These are phyloP conservation scores for Rhipidura dahli DNA, from an alignment of 2,113 vertebrate genomes.

Conservation along the genomic window DNA sequence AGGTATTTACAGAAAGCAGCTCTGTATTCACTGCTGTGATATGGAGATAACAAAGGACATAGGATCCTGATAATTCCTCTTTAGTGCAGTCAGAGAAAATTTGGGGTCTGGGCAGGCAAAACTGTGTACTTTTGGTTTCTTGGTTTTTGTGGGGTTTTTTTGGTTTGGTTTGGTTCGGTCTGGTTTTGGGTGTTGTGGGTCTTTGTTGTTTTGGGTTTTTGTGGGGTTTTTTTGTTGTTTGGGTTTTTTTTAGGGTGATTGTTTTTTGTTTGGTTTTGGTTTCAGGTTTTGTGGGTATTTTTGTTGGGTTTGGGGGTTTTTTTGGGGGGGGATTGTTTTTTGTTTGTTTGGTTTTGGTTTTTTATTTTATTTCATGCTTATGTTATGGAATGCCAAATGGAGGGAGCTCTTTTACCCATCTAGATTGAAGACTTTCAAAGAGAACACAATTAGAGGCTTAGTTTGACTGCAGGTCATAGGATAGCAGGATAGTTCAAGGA, in stretches of 20 bases:
- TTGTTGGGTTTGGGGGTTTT: too few relatives aligned
- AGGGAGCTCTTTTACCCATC: background rate
- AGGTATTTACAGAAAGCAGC: background rate
- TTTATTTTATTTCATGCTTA: background rate
- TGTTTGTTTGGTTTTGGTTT: background rate
- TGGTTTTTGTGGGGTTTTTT: background rate
- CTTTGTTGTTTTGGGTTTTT: background rate
- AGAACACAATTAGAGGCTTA: background rate
- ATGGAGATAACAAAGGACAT: background rate
- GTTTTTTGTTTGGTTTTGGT: too few relatives aligned
- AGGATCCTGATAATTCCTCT: background rate
- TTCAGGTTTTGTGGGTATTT: too few relatives aligned
- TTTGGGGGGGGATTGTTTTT: too few relatives aligned
- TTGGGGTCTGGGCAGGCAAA: background rate
- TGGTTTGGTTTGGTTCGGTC: too few relatives aligned
- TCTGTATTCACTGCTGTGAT: background rate
- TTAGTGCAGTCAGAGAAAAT: background rate
- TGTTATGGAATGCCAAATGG: background rate
- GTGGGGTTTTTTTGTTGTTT: too few relatives aligned
- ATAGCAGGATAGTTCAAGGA: background rate
- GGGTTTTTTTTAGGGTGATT: too few relatives aligned
- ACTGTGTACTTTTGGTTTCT: rapidly evolving
- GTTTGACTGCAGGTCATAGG: background rate
- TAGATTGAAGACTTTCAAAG: background rate
- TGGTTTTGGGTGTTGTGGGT: too few relatives aligned